Percentiles rank a stretch among this genome's conserved stretches.
Evolutionary conservation across 2,797 vertebrate genomes (phyloP).

Genomic region (Rhynchotus rufescens): DNA sequence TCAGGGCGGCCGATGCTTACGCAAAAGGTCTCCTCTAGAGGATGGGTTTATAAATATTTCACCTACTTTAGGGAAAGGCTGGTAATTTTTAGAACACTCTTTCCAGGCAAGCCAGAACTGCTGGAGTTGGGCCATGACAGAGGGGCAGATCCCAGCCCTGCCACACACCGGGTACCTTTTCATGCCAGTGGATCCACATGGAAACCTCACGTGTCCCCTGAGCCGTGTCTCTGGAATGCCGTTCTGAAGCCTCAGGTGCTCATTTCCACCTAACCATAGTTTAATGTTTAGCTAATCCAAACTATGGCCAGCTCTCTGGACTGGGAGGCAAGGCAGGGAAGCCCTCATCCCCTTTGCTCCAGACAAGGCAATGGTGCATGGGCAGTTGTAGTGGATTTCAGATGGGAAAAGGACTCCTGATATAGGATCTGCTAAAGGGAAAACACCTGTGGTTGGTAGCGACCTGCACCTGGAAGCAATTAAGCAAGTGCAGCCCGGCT

Average conservation of each 20-base stretch:
- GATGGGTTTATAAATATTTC: slow-evolving; percentile 77
- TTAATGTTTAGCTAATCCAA: slow-evolving; percentile 49
- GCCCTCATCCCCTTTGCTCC: fast-evolving
- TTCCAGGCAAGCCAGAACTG: slow-evolving; percentile 15
- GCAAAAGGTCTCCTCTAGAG: slow-evolving; percentile 73
- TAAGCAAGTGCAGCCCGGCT: not conserved
- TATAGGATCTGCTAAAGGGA: not conserved
- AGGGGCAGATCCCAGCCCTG: not conserved
- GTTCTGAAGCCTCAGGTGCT: not conserved
- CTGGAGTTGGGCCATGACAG: not conserved
- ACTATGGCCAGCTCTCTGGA: fast-evolving
- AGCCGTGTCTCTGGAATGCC: slow-evolving; percentile 37
- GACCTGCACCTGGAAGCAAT: not conserved
- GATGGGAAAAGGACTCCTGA: not conserved
- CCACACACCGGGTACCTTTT: not conserved
- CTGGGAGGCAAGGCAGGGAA: too few relatives aligned
- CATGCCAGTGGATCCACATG: fast-evolving
- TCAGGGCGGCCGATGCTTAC: slow-evolving; percentile 38
- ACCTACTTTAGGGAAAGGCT: slow-evolving; percentile 70
- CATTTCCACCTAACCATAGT: not conserved
- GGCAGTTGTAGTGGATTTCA: not conserved
- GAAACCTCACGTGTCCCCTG: not conserved
- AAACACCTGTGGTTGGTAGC: not conserved
- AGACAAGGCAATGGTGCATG: fast-evolving
- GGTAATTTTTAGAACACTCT: slow-evolving; percentile 61